A percentile compares a stretch with the other conserved stretches of the same genome.
Conservation (phyloP, 1,140 invertebrate species). For the Trachymyrmex septentrionalis region DNA sequence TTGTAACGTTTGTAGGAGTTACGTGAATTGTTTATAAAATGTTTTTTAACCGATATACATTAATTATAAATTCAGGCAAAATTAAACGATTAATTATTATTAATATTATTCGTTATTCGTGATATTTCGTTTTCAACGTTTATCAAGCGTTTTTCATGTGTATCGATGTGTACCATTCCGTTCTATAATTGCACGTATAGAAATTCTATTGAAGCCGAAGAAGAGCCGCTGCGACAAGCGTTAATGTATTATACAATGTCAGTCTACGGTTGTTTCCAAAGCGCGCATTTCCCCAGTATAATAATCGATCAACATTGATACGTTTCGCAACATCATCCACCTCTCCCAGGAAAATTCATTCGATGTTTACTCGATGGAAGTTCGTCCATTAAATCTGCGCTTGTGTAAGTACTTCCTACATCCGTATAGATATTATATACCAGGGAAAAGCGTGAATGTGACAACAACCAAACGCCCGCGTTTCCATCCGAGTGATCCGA, state of each 20-base stretch:
- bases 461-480: slow-evolving; percentile 66
- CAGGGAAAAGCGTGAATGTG: slow-evolving; percentile 58
- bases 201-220: slow-evolving; percentile 71
- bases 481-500: slow-evolving; percentile 15
- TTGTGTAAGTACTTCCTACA: not conserved
- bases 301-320: not conserved
- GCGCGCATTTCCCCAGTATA: slow-evolving; percentile 61
- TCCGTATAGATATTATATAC: not conserved
- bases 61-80: not conserved
- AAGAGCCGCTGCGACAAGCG: slow-evolving; percentile 55
- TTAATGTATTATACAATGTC: slow-evolving; percentile 54
- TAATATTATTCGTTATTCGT: slow-evolving; percentile 7
- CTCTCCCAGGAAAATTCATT: not conserved
- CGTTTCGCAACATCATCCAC: not conserved
- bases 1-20: not conserved
- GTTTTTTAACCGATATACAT: not conserved
- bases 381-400: slow-evolving; percentile 11
- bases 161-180: slow-evolving; percentile 4
- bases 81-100: not conserved
- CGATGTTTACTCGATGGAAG: not conserved
- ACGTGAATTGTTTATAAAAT: not conserved
- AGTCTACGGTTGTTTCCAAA: slow-evolving; percentile 53
- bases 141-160: not conserved
- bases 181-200: slow-evolving; percentile 1
- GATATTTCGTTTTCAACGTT: not conserved